phyloP scores from a whole-genome alignment of 2,888 invertebrate genomes.

The Phaedon cochleariae region DNA sequence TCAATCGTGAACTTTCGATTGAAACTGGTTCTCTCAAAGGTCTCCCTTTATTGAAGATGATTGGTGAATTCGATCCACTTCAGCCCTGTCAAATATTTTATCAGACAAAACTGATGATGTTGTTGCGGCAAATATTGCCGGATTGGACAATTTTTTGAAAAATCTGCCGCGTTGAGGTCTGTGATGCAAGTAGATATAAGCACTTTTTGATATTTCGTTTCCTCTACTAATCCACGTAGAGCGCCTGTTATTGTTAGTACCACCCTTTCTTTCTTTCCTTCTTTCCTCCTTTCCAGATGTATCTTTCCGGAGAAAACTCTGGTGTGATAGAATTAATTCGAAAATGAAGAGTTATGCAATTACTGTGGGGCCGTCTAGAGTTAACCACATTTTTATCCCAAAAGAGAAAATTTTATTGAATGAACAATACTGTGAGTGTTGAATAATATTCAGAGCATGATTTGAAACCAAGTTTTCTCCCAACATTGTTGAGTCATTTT shows the following conservation, averaged over 20 bases:
- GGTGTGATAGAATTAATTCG: background rate
- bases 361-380: too few relatives aligned
- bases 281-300: background rate
- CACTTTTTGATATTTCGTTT: slow-evolving; percentile 47
- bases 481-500: slow-evolving; percentile 43
- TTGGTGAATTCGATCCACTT: too few relatives aligned
- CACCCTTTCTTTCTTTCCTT: slow-evolving; percentile 25
- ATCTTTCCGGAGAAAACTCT: background rate
- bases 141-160: slow-evolving; percentile 46
- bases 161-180: slow-evolving; percentile 53
- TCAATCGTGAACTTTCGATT: too few relatives aligned
- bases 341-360: too few relatives aligned
- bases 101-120: slow-evolving; percentile 29
- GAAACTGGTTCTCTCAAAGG: too few relatives aligned
- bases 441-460: background rate
- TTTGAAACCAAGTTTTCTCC: slow-evolving; percentile 24
- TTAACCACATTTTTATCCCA: background rate
- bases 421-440: too few relatives aligned
- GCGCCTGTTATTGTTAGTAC: slow-evolving; percentile 21
- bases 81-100: slow-evolving; percentile 37
- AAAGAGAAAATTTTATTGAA: background rate
- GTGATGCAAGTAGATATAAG: slow-evolving; percentile 56
- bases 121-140: slow-evolving; percentile 46
- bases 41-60: too few relatives aligned
- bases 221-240: slow-evolving; percentile 32